phyloP scores from a whole-genome alignment of 2,113 vertebrate species.

The Corvus cornix region DNA sequence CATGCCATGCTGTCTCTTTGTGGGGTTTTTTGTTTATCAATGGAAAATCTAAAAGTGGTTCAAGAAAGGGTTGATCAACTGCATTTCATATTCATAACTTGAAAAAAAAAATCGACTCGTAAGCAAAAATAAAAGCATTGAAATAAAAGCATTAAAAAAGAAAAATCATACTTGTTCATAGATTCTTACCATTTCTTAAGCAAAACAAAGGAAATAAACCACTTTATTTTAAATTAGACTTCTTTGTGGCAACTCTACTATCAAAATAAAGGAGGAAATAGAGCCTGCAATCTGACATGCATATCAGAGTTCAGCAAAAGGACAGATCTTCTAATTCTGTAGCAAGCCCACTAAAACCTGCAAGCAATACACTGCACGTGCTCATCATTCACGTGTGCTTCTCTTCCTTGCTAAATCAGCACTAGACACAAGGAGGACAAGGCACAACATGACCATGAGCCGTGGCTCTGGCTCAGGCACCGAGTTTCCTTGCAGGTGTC shows the following conservation, averaged over 20 bases:
- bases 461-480: neutral
- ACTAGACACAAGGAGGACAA: neutral
- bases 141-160: neutral
- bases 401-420: neutral
- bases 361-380: neutral
- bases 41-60: neutral
- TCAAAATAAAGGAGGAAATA: neutral
- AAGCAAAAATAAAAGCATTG: neutral
- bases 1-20: neutral
- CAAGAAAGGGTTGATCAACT: neutral
- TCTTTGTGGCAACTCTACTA: neutral
- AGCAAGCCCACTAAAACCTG: neutral
- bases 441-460: neutral
- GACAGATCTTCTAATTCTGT: neutral
- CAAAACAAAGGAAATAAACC: neutral
- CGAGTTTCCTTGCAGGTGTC: accelerated
- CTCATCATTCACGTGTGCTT: neutral
- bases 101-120: neutral
- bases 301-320: neutral
- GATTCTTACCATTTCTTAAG: neutral
- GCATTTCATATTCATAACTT: neutral
- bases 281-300: neutral
- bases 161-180: neutral
- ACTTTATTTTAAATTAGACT: neutral
- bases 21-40: neutral